These are phyloP conservation scores for Mimas tiliae DNA, from an alignment of 2,888 invertebrate species.

Conservation along the genomic window DNA sequence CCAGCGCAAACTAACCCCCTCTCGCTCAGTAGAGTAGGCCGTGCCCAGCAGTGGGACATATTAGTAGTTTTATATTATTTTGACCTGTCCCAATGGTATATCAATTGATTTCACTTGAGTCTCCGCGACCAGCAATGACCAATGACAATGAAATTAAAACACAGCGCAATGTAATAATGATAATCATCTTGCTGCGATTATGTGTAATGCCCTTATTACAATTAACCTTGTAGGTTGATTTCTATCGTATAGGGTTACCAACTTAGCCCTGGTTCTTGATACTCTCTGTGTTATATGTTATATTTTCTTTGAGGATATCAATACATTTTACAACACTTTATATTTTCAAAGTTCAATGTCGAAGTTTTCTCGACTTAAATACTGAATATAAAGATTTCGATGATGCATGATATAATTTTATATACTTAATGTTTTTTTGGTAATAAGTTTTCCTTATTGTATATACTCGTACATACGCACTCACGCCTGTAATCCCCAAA, in stretches of 20 bases:
- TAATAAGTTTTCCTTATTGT: too few relatives aligned
- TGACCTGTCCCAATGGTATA: not conserved
- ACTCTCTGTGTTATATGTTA: not conserved
- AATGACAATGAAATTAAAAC: slow-evolving; percentile 32
- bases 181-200: slow-evolving; percentile 50
- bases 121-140: slow-evolving; percentile 21
- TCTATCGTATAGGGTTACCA: slow-evolving; percentile 57
- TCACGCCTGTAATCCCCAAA: too few relatives aligned
- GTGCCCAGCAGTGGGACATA: too few relatives aligned
- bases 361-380: too few relatives aligned
- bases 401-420: too few relatives aligned
- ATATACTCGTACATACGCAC: too few relatives aligned
- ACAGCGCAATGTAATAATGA: slow-evolving; percentile 36
- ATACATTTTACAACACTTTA: not conserved
- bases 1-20: too few relatives aligned
- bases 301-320: not conserved
- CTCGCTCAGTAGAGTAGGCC: too few relatives aligned
- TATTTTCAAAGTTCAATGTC: not conserved
- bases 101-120: not conserved
- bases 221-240: slow-evolving; percentile 75
- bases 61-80: not conserved
- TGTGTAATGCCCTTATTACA: slow-evolving; percentile 55
- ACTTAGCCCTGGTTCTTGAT: not conserved
- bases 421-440: too few relatives aligned
- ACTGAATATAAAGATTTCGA: too few relatives aligned